A percentile compares a stretch with the other conserved stretches of the same genome.
Conservation (phyloP, 2,113 vertebrate genomes). For the Emberiza fucata region DNA sequence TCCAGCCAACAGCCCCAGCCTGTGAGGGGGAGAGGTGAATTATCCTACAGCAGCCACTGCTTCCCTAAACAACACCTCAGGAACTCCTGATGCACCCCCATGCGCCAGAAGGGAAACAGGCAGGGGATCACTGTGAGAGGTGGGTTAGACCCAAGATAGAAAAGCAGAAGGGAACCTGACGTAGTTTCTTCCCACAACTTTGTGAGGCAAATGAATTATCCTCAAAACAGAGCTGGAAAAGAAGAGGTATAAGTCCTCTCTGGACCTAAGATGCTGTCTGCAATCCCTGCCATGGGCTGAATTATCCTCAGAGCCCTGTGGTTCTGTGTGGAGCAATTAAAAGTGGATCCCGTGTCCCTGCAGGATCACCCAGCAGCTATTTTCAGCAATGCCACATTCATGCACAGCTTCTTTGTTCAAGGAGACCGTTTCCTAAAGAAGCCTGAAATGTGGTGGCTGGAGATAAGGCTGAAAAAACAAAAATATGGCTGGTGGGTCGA, state of each 20-base stretch:
- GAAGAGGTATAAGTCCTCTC: neutral
- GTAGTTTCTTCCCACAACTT: neutral
- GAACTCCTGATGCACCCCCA: neutral
- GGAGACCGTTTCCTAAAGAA: neutral
- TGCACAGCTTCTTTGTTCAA: slow-evolving; percentile 5
- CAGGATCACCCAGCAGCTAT: slow-evolving; percentile 13
- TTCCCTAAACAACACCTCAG: neutral
- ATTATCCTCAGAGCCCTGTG: neutral
- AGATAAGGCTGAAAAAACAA: slow-evolving; percentile 58
- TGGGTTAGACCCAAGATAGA: neutral
- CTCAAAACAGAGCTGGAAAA: neutral
- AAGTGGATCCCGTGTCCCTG: neutral
- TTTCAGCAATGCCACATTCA: neutral
- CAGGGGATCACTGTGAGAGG: neutral
- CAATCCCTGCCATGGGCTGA: neutral
- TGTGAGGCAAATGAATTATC: neutral
- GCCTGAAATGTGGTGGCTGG: neutral
- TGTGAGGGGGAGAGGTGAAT: neutral
- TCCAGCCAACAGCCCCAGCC: rapidly evolving
- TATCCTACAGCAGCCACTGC: neutral
- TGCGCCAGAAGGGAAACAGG: neutral
- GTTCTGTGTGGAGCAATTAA: slow-evolving; percentile 25
- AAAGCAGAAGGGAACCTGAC: neutral
- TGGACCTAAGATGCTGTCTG: neutral
- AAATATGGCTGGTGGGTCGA: neutral